phyloP scores from a whole-genome alignment of 2,888 invertebrate genomes.

The Exephanes ischioxanthus region DNA sequence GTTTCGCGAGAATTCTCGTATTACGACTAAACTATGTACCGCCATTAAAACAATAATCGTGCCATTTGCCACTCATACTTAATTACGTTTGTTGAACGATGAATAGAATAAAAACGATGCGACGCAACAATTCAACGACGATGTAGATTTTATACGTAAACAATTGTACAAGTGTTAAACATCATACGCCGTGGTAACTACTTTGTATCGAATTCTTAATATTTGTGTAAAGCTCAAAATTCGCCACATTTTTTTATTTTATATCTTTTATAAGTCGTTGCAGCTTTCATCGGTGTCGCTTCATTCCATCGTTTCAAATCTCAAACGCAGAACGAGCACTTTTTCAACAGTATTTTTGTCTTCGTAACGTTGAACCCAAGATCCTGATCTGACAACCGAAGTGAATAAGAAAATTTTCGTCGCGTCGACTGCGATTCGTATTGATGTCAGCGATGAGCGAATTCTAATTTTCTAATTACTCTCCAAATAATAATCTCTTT shows the following conservation, averaged over 20 bases:
- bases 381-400: slow-evolving; percentile 8
- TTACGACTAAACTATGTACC: not conserved
- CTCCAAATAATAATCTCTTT: not conserved
- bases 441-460: not conserved
- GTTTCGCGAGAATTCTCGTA: slow-evolving; percentile 1
- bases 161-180: slow-evolving; percentile 33
- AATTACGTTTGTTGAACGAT: not conserved
- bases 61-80: slow-evolving; percentile 11
- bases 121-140: slow-evolving; percentile 6
- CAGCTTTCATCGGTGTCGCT: slow-evolving; percentile 12
- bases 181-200: slow-evolving; percentile 45
- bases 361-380: slow-evolving; percentile 27
- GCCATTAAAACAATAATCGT: slow-evolving; percentile 14
- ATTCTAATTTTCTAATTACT: not conserved
- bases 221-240: slow-evolving; percentile 33
- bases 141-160: slow-evolving; percentile 21
- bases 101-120: slow-evolving; percentile 19
- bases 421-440: not conserved
- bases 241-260: not conserved
- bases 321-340: slow-evolving; percentile 9
- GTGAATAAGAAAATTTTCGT: not conserved
- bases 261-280: slow-evolving; percentile 8
- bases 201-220: slow-evolving; percentile 16
- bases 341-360: not conserved
- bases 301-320: slow-evolving; percentile 10